Evolutionary conservation across 2,797 vertebrate species (phyloP).

Genomic region (Coregonus ussuriensis): DNA sequence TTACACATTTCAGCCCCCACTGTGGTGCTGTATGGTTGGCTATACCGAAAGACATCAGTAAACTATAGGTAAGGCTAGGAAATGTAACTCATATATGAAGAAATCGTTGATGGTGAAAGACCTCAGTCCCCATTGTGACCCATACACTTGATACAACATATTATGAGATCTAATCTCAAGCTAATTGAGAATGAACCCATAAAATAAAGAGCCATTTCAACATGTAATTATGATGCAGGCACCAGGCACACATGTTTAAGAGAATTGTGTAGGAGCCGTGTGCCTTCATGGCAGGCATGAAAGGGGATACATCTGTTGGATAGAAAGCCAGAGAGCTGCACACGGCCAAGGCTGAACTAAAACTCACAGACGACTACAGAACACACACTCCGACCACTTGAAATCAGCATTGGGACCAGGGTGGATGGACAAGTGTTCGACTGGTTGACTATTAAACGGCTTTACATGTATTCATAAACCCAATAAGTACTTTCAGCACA

Average conservation of each 20-base stretch:
- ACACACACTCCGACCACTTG: background rate
- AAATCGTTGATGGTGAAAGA: background rate
- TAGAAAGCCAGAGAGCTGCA: background rate
- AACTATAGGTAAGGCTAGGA: constrained; percentile 16
- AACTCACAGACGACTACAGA: background rate
- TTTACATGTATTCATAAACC: background rate
- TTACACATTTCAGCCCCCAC: constrained; percentile 75
- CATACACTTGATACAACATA: background rate
- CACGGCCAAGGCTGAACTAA: background rate
- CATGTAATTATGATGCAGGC: background rate
- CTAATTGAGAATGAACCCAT: background rate
- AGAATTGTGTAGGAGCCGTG: too few species aligned
- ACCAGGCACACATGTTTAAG: background rate
- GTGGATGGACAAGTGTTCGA: background rate
- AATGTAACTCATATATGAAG: background rate
- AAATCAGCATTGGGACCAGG: background rate
- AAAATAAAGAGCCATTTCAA: background rate
- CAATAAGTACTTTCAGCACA: background rate
- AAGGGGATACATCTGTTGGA: background rate
- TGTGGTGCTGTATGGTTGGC: constrained; percentile 70
- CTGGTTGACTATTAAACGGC: background rate
- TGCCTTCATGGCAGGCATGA: background rate
- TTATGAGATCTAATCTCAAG: background rate
- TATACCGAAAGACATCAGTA: constrained; percentile 22
- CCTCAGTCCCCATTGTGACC: background rate